phyloP scores from a whole-genome alignment of 2,797 vertebrate species.

The Allenopithecus nigroviridis region DNA sequence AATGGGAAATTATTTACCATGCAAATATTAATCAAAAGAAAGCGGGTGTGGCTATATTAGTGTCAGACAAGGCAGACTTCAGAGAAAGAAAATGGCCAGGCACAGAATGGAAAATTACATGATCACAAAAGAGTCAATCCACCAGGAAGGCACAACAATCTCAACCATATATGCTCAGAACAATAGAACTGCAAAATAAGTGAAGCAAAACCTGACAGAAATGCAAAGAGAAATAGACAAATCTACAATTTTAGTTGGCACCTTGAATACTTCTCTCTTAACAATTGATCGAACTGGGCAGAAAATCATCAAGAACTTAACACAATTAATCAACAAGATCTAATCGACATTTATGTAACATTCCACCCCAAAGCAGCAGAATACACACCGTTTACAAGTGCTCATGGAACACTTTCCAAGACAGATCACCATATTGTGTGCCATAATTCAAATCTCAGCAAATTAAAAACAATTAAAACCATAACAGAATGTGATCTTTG shows the following conservation, averaged over 20 bases:
- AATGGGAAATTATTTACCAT: neutral
- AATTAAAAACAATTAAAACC: slow-evolving; percentile 28
- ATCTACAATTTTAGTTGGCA: slow-evolving; percentile 3
- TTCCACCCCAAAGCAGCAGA: neutral
- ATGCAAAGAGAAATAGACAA: neutral
- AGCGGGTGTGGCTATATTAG: neutral
- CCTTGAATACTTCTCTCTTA: neutral
- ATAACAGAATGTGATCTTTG: neutral
- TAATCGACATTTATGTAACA: neutral
- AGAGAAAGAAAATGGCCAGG: neutral
- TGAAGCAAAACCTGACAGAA: neutral
- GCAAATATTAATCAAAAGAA: slow-evolving; percentile 2
- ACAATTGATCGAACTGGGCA: neutral
- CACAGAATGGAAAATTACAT: neutral
- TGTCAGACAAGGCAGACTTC: neutral
- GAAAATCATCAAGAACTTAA: neutral
- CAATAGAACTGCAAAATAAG: neutral
- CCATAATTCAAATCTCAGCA: neutral
- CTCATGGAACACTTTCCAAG: neutral
- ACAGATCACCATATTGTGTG: neutral
- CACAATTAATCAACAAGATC: neutral
- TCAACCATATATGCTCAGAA: neutral
- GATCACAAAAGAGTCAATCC: neutral
- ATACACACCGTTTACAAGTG: neutral
- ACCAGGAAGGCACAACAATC: neutral